Evolutionary conservation across 2,797 vertebrate species (phyloP).

Genomic region (Brachymystax lenok): DNA sequence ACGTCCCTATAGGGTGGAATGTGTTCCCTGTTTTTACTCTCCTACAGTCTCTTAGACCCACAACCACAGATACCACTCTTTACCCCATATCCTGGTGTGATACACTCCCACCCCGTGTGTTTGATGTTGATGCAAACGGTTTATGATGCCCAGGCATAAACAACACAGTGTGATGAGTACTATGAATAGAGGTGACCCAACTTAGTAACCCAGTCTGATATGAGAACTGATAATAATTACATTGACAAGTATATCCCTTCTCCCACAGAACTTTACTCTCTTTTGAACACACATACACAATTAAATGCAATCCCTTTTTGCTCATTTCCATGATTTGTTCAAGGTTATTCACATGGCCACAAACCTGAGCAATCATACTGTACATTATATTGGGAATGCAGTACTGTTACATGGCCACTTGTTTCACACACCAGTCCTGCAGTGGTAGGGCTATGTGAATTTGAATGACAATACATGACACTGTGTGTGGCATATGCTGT

Average conservation of each 20-base stretch:
- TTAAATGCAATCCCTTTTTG: neutral
- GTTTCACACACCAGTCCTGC: neutral
- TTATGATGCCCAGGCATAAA: constrained; percentile 15
- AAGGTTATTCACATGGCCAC: neutral
- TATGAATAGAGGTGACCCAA: constrained; percentile 26
- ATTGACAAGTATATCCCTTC: constrained; percentile 28
- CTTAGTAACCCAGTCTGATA: constrained; percentile 6
- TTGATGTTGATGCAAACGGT: constrained; percentile 12
- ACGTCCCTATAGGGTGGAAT: constrained; percentile 51
- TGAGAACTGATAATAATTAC: constrained; percentile 42
- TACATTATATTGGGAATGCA: no score
- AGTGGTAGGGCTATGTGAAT: neutral
- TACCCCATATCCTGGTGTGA: neutral
- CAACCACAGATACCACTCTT: neutral
- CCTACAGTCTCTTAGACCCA: neutral
- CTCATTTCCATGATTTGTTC: neutral
- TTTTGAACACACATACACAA: no score
- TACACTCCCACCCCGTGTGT: constrained; percentile 8
- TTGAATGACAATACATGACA: neutral
- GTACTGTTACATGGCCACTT: no score
- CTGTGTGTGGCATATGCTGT: neutral
- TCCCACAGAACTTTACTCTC: neutral
- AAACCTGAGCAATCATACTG: no score
- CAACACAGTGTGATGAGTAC: constrained; percentile 13
- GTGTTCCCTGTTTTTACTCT: neutral